These are phyloP conservation scores for Eupithecia centaureata DNA, from an alignment of 2,888 invertebrate genomes.

Conservation along the genomic window DNA sequence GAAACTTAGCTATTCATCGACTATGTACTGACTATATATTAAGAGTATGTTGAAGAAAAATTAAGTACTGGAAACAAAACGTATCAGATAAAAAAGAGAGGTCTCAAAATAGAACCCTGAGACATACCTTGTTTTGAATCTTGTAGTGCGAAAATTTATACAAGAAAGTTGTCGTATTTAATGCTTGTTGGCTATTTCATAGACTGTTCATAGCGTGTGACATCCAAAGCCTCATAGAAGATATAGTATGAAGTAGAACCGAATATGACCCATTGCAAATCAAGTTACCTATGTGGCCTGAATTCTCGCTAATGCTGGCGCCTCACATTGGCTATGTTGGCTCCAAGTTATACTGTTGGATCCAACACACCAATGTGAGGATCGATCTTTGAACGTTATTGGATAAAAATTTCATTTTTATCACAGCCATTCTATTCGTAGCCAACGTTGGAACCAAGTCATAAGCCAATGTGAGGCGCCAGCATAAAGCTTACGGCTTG, in stretches of 20 bases:
- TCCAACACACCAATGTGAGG: no score
- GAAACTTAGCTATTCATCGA: conserved; percentile 8
- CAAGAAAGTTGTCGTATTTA: background rate
- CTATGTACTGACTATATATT: background rate
- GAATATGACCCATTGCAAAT: background rate
- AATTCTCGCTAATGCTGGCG: background rate
- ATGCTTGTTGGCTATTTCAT: no score
- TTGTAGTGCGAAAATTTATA: background rate
- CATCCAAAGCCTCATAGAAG: no score
- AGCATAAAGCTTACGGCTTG: background rate
- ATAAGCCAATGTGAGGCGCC: no score
- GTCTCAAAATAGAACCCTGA: background rate
- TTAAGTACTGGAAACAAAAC: no score
- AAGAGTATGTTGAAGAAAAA: background rate
- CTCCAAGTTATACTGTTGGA: no score
- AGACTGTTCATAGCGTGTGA: no score
- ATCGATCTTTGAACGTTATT: no score
- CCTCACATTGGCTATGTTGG: no score
- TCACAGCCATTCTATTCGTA: no score
- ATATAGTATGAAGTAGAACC: background rate
- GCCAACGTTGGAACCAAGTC: no score
- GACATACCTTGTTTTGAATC: background rate
- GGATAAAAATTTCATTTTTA: no score
- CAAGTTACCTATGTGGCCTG: background rate
- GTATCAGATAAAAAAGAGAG: background rate